Evolutionary conservation across 1,140 invertebrate genomes (phyloP).

Genomic region (Penaeus indicus): DNA sequence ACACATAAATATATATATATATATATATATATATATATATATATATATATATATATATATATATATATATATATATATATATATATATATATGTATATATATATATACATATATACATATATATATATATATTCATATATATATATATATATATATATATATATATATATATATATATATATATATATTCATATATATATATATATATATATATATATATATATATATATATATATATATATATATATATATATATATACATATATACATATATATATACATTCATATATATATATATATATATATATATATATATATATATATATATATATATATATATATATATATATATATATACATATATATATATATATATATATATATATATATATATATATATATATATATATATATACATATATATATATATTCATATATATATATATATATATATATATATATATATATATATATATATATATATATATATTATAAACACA

Average conservation of each 20-base stretch:
- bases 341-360: slow-evolving; percentile 5
- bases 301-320: slow-evolving; percentile 22
- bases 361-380: background rate
- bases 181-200: slow-evolving; percentile 5
- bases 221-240: slow-evolving; percentile 13
- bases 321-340: slow-evolving; percentile 26
- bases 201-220: slow-evolving; percentile 26
- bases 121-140: background rate
- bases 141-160: slow-evolving; percentile 7
- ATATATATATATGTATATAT: background rate
- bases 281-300: slow-evolving; percentile 18
- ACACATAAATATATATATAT: too few relatives aligned
- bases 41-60: background rate
- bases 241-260: background rate
- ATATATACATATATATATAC: background rate
- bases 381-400: slow-evolving; percentile 2
- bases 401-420: background rate
- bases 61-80: background rate
- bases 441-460: background rate
- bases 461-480: background rate
- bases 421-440: background rate
- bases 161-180: slow-evolving; percentile 32
- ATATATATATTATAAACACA: background rate
- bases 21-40: background rate
- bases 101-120: slow-evolving; percentile 5